phyloP scores from a whole-genome alignment of 2,888 invertebrate genomes.

The Amphipyra tragopoginis region DNA sequence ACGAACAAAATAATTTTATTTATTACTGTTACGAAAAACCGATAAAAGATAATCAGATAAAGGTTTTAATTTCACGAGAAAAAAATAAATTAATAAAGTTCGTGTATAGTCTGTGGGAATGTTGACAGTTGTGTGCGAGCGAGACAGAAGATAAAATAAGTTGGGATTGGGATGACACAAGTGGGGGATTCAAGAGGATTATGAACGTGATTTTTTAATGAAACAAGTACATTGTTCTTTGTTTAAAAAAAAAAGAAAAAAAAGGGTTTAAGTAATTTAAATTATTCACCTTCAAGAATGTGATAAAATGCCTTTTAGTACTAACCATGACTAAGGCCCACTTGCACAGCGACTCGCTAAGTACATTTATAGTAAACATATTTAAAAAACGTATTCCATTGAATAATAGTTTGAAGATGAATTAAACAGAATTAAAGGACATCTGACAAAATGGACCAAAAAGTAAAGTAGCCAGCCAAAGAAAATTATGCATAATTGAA shows the following conservation, averaged over 20 bases:
- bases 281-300: no score
- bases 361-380: no score
- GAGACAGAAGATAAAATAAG: constrained; percentile 53
- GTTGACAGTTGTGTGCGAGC: constrained; percentile 74
- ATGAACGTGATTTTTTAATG: constrained; percentile 47
- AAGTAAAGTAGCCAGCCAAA: no score
- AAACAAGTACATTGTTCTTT: constrained; percentile 28
- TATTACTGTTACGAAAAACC: constrained; percentile 61
- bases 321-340: no score
- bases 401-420: no score
- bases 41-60: constrained; percentile 88
- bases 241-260: background rate
- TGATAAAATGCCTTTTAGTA: no score
- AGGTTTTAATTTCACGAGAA: constrained; percentile 80
- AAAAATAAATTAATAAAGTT: constrained; percentile 71
- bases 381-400: no score
- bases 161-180: constrained; percentile 58
- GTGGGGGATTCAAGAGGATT: constrained; percentile 48
- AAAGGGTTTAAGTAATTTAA: background rate
- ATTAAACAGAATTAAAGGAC: no score
- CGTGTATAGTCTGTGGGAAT: constrained; percentile 76
- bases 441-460: no score
- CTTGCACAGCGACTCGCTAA: no score
- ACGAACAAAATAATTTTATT: constrained; percentile 66
- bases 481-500: no score